Evolutionary conservation across 2,113 vertebrate species (phyloP).

Genomic region (Collichthys lucidus): DNA sequence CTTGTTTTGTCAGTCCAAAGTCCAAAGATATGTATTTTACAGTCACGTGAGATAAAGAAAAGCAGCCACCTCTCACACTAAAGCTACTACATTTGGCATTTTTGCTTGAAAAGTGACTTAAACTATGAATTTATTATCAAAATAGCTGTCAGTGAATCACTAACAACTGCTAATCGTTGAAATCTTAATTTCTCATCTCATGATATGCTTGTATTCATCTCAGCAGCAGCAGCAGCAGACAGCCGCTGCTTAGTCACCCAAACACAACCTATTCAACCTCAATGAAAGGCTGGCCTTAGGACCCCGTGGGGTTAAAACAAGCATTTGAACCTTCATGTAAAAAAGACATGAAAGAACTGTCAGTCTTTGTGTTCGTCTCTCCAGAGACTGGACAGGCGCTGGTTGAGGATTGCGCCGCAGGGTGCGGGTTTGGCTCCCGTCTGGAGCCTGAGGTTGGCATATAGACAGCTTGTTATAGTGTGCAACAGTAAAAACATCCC

Average conservation of each 20-base stretch:
- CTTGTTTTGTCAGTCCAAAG: slow-evolving; percentile 1
- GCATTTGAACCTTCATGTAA: slow-evolving; percentile 34
- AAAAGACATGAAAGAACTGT: slow-evolving; percentile 60
- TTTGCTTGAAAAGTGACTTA: background rate
- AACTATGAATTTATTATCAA: background rate
- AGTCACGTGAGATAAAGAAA: background rate
- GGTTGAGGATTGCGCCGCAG: slow-evolving; percentile 42
- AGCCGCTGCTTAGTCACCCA: slow-evolving; percentile 19
- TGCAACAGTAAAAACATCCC: slow-evolving; percentile 40
- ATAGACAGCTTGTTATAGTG: slow-evolving; percentile 48
- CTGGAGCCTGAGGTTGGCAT: slow-evolving; percentile 52
- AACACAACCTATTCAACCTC: slow-evolving; percentile 29
- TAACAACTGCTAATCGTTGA: background rate
- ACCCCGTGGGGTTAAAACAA: slow-evolving; percentile 51
- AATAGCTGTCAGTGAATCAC: background rate
- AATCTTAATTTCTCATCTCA: slow-evolving; percentile 7
- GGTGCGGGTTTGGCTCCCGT: slow-evolving; percentile 30
- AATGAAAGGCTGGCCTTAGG: slow-evolving; percentile 28
- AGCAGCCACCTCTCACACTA: background rate
- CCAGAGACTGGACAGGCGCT: slow-evolving; percentile 50
- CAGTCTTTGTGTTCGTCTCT: slow-evolving; percentile 61
- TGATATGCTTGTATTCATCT: slow-evolving; percentile 2
- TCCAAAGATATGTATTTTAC: background rate
- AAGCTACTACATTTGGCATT: background rate
- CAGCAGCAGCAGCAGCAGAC: slow-evolving; percentile 6